Conservation (phyloP, 2,797 vertebrate species). For the Cynodonichthys magdalenae region DNA sequence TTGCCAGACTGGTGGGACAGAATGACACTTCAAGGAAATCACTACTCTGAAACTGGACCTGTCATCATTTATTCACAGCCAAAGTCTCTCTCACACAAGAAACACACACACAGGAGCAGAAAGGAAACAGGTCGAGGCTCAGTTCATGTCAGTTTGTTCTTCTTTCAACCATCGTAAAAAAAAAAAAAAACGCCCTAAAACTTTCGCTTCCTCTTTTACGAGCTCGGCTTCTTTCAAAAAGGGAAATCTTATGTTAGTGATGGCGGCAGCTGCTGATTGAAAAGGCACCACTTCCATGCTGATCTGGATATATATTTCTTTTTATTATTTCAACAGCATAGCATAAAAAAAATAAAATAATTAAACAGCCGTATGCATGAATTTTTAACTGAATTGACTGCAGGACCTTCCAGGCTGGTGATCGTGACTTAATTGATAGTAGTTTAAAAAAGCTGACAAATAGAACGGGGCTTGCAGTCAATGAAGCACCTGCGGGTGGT, state of each 20-base stretch:
- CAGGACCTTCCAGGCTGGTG: slow-evolving; percentile 48
- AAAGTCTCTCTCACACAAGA: slow-evolving; percentile 35
- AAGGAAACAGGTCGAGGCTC: slow-evolving; percentile 54
- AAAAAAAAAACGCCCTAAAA: not conserved
- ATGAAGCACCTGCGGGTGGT: slow-evolving; percentile 57
- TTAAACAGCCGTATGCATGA: slow-evolving; percentile 62
- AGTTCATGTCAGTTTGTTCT: slow-evolving; percentile 39
- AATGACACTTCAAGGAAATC: slow-evolving; percentile 50
- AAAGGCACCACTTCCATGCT: slow-evolving; percentile 66
- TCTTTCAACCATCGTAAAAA: slow-evolving; percentile 24
- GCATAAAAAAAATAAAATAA: slow-evolving; percentile 55
- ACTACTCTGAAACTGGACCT: slow-evolving; percentile 65
- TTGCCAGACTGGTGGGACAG: not conserved
- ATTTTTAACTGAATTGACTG: slow-evolving; percentile 55
- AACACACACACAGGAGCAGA: slow-evolving; percentile 43
- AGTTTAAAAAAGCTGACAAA: slow-evolving; percentile 7
- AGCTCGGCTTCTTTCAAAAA: slow-evolving; percentile 13
- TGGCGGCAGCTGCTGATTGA: slow-evolving; percentile 40
- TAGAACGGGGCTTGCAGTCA: slow-evolving; percentile 33
- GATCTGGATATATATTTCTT: slow-evolving; percentile 77
- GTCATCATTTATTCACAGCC: slow-evolving; percentile 77
- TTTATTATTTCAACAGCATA: slow-evolving; percentile 82
- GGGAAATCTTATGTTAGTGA: slow-evolving; percentile 14
- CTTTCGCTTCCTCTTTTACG: slow-evolving; percentile 21
- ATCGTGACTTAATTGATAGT: slow-evolving; percentile 12